Conservation (phyloP, 2,888 invertebrate species). For the Cephus nigrinus region DNA sequence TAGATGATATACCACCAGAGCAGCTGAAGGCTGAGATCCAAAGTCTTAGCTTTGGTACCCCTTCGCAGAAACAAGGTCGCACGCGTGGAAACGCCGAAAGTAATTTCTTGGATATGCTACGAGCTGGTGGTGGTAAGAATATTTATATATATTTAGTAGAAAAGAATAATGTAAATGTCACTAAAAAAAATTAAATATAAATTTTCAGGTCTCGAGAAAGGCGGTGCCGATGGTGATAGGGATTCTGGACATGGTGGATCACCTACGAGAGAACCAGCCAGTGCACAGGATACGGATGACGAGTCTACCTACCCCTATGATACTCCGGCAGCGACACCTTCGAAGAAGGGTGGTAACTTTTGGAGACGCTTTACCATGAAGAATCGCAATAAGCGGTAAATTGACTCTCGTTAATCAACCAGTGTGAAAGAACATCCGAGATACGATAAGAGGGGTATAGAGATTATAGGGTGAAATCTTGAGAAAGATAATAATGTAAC, state of each 20-base stretch:
- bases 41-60: slow-evolving; percentile 73
- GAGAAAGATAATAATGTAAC: slow-evolving; percentile 1
- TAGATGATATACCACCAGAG: slow-evolving; percentile 76
- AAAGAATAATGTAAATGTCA: neutral
- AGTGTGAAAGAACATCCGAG: neutral
- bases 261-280: slow-evolving; percentile 60
- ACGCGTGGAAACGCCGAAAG: slow-evolving; percentile 69
- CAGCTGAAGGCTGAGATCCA: slow-evolving; percentile 77
- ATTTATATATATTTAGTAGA: slow-evolving; percentile 1
- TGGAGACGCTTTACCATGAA: slow-evolving; percentile 79
- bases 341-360: slow-evolving; percentile 66
- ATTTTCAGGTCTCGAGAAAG: slow-evolving; percentile 49
- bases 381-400: slow-evolving; percentile 76
- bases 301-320: slow-evolving; percentile 69
- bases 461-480: slow-evolving; percentile 7
- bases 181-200: neutral
- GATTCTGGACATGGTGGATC: slow-evolving; percentile 65
- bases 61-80: slow-evolving; percentile 66
- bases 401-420: neutral
- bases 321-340: slow-evolving; percentile 48
- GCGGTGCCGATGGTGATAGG: slow-evolving; percentile 54
- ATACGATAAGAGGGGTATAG: neutral
- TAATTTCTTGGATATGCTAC: slow-evolving; percentile 76
- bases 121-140: slow-evolving; percentile 68
- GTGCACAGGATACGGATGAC: slow-evolving; percentile 67